phyloP scores from a whole-genome alignment of 2,113 vertebrate species.

The Campylomormyrus numenius region DNA sequence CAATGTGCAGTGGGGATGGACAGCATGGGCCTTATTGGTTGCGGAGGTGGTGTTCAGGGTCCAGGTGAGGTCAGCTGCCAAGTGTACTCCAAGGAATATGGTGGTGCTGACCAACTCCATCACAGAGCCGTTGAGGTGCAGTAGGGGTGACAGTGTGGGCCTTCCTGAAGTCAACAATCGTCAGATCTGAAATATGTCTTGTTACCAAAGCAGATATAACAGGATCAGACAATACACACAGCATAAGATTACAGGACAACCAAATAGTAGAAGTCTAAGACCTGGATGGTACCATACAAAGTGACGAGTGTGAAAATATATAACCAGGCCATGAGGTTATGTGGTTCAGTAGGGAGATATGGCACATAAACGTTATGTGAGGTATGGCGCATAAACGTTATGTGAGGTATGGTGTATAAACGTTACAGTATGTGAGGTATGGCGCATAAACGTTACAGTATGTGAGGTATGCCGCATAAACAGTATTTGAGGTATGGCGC shows the following conservation, averaged over 20 bases:
- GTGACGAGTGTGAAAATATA: not conserved
- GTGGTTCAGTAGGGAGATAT: not conserved
- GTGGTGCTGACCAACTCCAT: not conserved
- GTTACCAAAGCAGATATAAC: not conserved
- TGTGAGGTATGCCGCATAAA: not conserved
- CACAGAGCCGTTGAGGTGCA: not conserved
- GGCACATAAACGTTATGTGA: no score
- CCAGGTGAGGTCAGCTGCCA: no score
- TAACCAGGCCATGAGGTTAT: not conserved
- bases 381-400: no score
- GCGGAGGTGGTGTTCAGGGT: no score
- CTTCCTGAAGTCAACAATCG: not conserved
- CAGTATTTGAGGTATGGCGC: not conserved
- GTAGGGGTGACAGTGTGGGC: not conserved
- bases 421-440: no score
- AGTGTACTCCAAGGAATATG: not conserved
- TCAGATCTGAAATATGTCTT: not conserved
- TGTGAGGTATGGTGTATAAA: no score
- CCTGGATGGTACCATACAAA: no score
- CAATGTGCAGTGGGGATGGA: no score
- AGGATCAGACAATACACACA: not conserved
- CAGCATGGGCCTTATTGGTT: no score
- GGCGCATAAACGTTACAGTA: no score
- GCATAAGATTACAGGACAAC: not conserved
- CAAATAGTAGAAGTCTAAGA: not conserved